phyloP scores from a whole-genome alignment of 2,888 invertebrate genomes.

The Ophioninae sp. region DNA sequence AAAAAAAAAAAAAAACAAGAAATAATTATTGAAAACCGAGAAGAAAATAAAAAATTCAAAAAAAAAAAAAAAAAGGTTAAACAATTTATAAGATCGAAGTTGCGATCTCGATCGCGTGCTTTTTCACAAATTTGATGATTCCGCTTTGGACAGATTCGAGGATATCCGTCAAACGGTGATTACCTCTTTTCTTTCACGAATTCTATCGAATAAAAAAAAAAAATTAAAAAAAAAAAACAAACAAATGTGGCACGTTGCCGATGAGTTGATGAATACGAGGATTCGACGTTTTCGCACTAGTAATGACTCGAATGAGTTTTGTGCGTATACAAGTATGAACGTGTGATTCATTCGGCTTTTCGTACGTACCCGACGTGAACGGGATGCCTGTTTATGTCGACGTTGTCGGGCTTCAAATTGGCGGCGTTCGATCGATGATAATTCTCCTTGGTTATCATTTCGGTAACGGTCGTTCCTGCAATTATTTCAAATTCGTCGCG shows the following conservation, averaged over 20 bases:
- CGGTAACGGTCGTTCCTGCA: conserved; percentile 78
- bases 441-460: conserved; percentile 81
- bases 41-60: not conserved
- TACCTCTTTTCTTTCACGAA: not conserved
- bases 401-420: conserved; percentile 84
- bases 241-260: conserved; percentile 38
- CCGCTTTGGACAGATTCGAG: not conserved
- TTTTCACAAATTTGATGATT: conserved; percentile 29
- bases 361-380: conserved; percentile 85
- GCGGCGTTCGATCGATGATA: conserved; percentile 81
- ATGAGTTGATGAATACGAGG: conserved; percentile 54
- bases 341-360: conserved; percentile 1
- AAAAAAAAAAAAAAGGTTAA: no score
- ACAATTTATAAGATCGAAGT: conserved; percentile 1
- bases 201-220: not conserved
- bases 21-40: conserved; percentile 29
- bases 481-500: conserved; percentile 48
- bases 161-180: not conserved
- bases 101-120: conserved; percentile 43
- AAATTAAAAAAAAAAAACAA: conserved; percentile 16
- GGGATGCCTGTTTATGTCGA: conserved; percentile 85
- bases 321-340: conserved; percentile 49
- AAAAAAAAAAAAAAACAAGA: no score
- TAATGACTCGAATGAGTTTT: conserved; percentile 54
- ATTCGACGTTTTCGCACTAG: conserved; percentile 33